Evolutionary conservation across 2,888 invertebrate genomes (phyloP), one percentile per base, ranked within the genome.

Genomic region (Falcaria lacertinaria): DNA sequence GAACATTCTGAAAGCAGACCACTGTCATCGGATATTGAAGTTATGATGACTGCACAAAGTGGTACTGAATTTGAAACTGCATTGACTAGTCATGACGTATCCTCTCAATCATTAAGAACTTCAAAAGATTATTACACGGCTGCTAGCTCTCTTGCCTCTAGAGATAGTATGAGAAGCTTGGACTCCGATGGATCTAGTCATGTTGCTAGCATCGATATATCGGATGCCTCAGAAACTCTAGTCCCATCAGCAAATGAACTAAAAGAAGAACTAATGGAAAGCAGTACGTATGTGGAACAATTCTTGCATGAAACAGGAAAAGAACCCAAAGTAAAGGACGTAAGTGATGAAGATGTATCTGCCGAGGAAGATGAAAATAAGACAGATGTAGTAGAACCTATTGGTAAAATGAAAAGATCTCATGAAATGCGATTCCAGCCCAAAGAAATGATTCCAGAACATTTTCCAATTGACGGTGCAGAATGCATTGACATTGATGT

Each of bases 181-280:
- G 96, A 96, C 68, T 97, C 97, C 1, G 94, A 97, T 78, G 96
- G 95, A 53, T 97, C 97, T 0, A 96, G 96, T 14, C 95, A 97
- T 75, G 90, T 97, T 44, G 96, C 95, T 0, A 97, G 97, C 68
- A 92, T 97, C 51, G 97, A 97, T 82, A 93, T 96, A 32, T 97
- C 97, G 25, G 98, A 98, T 78, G 91, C 95, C 17, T 97, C 97
- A 0, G 98, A 98, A 85, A 98, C 98, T 1, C 82, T 98, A 6
- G 94, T 98, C 7, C 96, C 97, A 11, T 97, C 98, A 1, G 94
- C 95, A 6, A 93, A 95, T 68, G 97, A 97, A 74, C 80, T 94
- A 39, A 94, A 94, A 68, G 93, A 93, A 60, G 94, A 94, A 60
- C 90, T 94, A 49, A 91, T 93, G 60, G 93, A 93, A 52, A 90